Percentiles rank a stretch among this genome's conserved stretches.
Conservation (phyloP, 2,888 invertebrate genomes). For the Drymonia ruficornis region DNA sequence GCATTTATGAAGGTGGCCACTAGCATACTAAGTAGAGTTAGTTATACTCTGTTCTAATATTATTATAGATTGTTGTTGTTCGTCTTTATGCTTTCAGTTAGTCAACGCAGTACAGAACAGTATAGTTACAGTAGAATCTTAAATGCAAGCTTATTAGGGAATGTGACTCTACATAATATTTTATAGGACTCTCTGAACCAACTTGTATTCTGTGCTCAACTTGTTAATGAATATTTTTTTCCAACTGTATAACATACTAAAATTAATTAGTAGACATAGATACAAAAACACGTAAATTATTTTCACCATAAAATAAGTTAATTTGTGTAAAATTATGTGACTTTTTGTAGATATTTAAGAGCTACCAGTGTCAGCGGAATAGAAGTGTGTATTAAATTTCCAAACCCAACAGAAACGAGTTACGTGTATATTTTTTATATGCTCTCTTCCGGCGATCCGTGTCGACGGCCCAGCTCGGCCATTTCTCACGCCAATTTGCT, state of each 20-base stretch:
- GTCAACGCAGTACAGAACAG: no score
- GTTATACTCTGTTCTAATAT: no score
- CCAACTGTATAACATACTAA: neutral
- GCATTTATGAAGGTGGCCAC: no score
- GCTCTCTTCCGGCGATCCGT: conserved; percentile 42
- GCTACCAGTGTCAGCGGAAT: conserved; percentile 19
- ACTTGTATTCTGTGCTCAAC: neutral
- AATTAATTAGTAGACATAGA: neutral
- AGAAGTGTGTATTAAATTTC: conserved; percentile 27
- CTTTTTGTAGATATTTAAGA: conserved; percentile 15
- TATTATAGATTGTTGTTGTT: no score
- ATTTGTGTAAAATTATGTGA: conserved; percentile 24
- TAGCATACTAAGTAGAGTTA: no score
- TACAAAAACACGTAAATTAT: conserved; percentile 5
- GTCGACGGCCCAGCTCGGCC: conserved; percentile 47
- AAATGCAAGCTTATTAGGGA: no score
- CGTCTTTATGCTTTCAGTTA: no score
- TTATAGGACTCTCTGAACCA: neutral
- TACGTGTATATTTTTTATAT: conserved; percentile 36
- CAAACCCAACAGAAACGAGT: conserved; percentile 34
- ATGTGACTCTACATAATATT: no score
- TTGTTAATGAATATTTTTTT: neutral
- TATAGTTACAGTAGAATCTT: no score
- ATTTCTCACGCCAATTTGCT: conserved; percentile 77
- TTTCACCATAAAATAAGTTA: conserved; percentile 15